These are phyloP conservation scores for Platichthys flesus DNA, from an alignment of 2,113 vertebrate genomes.

Conservation along the genomic window DNA sequence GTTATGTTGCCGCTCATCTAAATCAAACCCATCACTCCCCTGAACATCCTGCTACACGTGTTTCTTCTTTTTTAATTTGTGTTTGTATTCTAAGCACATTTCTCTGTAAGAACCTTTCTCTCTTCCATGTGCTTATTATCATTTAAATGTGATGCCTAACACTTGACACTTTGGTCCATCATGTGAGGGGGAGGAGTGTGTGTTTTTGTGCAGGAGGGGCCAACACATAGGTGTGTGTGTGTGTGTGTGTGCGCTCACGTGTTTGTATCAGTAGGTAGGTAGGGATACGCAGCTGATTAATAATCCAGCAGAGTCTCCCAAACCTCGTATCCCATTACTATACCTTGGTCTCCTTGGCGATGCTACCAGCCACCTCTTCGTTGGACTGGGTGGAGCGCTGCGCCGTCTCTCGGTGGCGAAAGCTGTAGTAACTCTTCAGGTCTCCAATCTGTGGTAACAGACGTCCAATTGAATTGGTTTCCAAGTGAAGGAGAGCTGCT, in stretches of 20 bases:
- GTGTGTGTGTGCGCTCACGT: slow-evolving; percentile 16
- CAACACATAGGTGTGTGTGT: not conserved
- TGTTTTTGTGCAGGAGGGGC: not conserved
- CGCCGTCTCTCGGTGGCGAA: slow-evolving; percentile 88
- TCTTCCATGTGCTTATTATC: not conserved
- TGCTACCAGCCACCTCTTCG: slow-evolving; percentile 86
- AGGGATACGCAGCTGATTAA: slow-evolving; percentile 67
- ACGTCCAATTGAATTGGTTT: slow-evolving; percentile 36
- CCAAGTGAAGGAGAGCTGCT: slow-evolving; percentile 1
- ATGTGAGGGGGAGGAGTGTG: not conserved
- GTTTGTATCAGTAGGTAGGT: slow-evolving; percentile 16
- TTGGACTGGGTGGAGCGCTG: slow-evolving; percentile 88
- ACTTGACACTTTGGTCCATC: not conserved
- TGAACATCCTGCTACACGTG: not conserved
- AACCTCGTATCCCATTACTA: slow-evolving; percentile 86
- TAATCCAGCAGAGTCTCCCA: slow-evolving; percentile 68
- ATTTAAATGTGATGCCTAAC: not conserved
- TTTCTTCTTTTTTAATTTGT: not conserved
- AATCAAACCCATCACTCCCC: not conserved
- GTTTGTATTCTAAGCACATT: not conserved
- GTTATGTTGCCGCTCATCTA: not conserved
- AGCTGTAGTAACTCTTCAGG: slow-evolving; percentile 91
- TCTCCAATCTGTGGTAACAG: slow-evolving; percentile 87
- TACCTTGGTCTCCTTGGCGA: slow-evolving; percentile 95
- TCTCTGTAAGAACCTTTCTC: no score